These are phyloP conservation scores for Melanostigma gelatinosum DNA, from an alignment of 2,113 vertebrate genomes.

Conservation along the genomic window DNA sequence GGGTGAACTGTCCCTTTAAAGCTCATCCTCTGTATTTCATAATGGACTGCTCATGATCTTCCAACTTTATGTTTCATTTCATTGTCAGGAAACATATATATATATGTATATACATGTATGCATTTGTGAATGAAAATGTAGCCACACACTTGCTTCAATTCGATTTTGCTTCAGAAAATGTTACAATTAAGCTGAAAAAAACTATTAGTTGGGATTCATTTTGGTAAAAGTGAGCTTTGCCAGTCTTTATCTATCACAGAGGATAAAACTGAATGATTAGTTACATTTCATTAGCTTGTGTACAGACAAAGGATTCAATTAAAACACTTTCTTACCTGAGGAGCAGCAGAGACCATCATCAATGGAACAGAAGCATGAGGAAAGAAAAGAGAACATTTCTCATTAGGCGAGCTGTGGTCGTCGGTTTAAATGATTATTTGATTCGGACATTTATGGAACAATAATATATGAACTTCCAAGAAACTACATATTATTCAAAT, in stretches of 20 bases:
- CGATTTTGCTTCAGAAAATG: not conserved
- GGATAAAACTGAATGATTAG: not conserved
- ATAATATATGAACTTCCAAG: not conserved
- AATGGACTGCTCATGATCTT: not conserved
- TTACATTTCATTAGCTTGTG: not conserved
- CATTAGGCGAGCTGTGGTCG: not conserved
- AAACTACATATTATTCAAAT: not conserved
- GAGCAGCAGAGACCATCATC: slow-evolving; percentile 15
- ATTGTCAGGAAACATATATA: slow-evolving; percentile 3
- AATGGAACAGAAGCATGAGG: slow-evolving; percentile 40
- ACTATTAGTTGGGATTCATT: not conserved
- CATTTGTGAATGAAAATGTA: not conserved
- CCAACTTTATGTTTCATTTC: not conserved
- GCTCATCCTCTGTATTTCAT: slow-evolving; percentile 4
- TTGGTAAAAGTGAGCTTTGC: not conserved
- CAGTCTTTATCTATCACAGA: not conserved
- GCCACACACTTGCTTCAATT: not conserved
- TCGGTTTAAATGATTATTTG: slow-evolving; percentile 3
- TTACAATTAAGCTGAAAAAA: not conserved
- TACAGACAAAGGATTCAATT: not conserved
- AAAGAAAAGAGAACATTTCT: slow-evolving; percentile 42
- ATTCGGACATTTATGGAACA: slow-evolving; percentile 3
- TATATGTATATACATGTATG: not conserved
- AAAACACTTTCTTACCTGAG: slow-evolving; percentile 74
- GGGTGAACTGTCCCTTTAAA: slow-evolving; percentile 15